phyloP scores from a whole-genome alignment of 2,888 invertebrate species.

The Antitype chi region DNA sequence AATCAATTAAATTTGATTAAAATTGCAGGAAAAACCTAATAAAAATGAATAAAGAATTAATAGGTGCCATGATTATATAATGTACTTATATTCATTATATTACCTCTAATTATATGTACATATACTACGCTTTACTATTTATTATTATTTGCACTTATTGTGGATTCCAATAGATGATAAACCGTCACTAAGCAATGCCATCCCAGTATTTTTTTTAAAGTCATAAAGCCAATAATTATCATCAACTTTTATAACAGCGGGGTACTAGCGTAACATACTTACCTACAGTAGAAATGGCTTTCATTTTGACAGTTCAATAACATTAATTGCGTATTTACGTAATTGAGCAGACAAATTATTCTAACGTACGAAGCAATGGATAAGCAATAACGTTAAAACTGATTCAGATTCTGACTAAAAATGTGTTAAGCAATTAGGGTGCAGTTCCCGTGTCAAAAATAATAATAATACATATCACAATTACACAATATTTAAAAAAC shows the following conservation, averaged over 20 bases:
- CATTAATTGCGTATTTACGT: too few relatives aligned
- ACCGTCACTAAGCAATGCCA: neutral
- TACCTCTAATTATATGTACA: neutral
- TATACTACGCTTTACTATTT: neutral
- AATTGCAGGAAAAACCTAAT: neutral
- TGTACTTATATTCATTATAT: neutral
- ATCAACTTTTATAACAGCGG: too few relatives aligned
- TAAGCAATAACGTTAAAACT: too few relatives aligned
- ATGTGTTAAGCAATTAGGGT: too few relatives aligned
- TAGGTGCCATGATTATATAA: neutral
- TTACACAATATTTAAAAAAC: neutral
- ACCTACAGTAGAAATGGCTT: too few relatives aligned
- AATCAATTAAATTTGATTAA: neutral
- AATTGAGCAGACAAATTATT: too few relatives aligned
- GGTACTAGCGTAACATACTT: too few relatives aligned
- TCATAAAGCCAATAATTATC: too few relatives aligned
- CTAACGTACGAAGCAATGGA: too few relatives aligned
- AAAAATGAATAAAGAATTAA: neutral
- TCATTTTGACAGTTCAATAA: too few relatives aligned
- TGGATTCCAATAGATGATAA: neutral
- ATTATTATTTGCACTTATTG: neutral
- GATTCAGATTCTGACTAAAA: too few relatives aligned
- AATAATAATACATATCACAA: neutral
- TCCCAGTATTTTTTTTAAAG: too few relatives aligned
- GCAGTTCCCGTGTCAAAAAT: neutral